Evolutionary conservation across 2,888 invertebrate genomes (phyloP).

Genomic region (Ormyrus pomaceus): DNA sequence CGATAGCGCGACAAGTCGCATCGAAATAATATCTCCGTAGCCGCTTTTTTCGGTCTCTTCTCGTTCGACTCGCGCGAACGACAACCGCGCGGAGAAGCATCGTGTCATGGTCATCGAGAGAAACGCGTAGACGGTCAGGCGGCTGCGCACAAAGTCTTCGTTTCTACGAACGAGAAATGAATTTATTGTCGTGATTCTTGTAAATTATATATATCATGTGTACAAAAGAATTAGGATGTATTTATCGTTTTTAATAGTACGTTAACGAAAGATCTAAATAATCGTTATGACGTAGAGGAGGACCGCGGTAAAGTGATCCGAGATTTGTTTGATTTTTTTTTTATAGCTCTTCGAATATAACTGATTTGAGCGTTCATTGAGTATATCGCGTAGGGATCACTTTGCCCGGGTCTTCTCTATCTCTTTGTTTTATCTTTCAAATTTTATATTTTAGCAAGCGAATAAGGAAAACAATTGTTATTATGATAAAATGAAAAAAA

Average conservation of each 20-base stretch:
- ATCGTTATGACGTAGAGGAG: conserved; percentile 48
- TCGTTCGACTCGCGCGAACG: neutral
- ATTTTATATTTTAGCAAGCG: conserved; percentile 52
- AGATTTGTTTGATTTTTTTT: neutral
- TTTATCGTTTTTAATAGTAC: conserved; percentile 46
- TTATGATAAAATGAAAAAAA: conserved; percentile 24
- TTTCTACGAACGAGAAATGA: no score
- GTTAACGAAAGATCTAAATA: conserved; percentile 35
- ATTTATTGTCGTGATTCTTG: conserved; percentile 39
- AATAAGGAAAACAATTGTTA: conserved; percentile 34
- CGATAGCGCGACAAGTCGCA: neutral
- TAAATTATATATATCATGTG: conserved; percentile 37
- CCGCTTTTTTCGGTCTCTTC: conserved; percentile 28
- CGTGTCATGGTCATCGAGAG: no score
- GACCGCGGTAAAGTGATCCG: conserved; percentile 42
- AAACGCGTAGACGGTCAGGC: no score
- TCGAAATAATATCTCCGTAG: conserved; percentile 26
- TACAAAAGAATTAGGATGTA: conserved; percentile 33
- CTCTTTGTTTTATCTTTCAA: conserved; percentile 51
- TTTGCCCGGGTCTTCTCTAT: conserved; percentile 53
- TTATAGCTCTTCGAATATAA: no score
- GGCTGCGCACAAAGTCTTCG: no score
- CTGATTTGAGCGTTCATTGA: neutral
- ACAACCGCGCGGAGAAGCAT: neutral
- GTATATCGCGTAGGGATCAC: conserved; percentile 12